Evolutionary conservation across 2,113 vertebrate species (phyloP).

Genomic region (Phainopepla nitens): DNA sequence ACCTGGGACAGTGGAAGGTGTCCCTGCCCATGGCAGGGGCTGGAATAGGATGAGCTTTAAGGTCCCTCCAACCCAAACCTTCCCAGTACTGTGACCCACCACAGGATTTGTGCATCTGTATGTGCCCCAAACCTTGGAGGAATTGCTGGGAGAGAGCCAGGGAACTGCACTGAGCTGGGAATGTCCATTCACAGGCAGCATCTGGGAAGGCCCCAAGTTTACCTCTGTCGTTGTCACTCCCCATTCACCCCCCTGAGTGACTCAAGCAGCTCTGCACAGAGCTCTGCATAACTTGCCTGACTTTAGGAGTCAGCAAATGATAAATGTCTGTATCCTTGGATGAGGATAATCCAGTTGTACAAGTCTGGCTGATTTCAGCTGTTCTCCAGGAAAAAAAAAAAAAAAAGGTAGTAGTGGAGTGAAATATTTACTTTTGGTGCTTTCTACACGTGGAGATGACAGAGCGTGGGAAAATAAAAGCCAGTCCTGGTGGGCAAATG

Average conservation of each 20-base stretch:
- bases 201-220: background rate
- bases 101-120: background rate
- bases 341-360: constrained; percentile 18
- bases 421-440: constrained; percentile 34
- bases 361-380: constrained; percentile 41
- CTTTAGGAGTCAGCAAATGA: constrained; percentile 28
- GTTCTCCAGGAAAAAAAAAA: background rate
- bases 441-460: constrained; percentile 5
- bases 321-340: constrained; percentile 39
- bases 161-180: background rate
- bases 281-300: constrained; percentile 31
- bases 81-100: background rate
- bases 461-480: constrained; percentile 39
- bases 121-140: background rate
- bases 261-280: background rate
- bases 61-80: background rate
- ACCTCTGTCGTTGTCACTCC: background rate
- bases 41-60: background rate
- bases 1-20: rapidly evolving
- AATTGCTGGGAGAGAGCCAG: background rate
- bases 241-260: background rate
- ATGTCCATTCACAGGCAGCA: background rate
- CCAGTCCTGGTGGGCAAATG: background rate
- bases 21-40: background rate
- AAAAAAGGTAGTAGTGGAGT: background rate